phyloP scores from a whole-genome alignment of 2,888 invertebrate genomes.

The Dicyrtoma fusca region DNA sequence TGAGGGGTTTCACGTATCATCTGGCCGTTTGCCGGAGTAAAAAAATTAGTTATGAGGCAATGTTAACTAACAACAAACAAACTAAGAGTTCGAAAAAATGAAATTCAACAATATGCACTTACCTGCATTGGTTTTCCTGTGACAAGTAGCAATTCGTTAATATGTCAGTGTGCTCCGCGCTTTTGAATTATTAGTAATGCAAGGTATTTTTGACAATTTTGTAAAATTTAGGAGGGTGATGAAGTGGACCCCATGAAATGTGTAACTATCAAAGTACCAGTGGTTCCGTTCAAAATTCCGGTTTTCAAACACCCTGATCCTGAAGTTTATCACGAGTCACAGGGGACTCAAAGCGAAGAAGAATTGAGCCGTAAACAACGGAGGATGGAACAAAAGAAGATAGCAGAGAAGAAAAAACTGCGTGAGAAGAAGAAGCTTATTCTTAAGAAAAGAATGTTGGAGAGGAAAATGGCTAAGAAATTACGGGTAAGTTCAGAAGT shows the following conservation, averaged over 20 bases:
- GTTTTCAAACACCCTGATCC: conserved; percentile 25
- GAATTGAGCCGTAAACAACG: conserved; percentile 20
- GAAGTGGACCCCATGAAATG: conserved; percentile 38
- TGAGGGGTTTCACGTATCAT: no score
- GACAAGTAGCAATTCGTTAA: no score
- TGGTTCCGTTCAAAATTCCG: conserved; percentile 53
- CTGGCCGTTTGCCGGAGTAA: no score
- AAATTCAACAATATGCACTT: no score
- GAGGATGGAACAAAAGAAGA: conserved; percentile 1
- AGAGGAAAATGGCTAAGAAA: conserved; percentile 17
- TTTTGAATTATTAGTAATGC: neutral
- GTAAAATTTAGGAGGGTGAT: conserved; percentile 22
- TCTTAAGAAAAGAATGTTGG: conserved; percentile 16
- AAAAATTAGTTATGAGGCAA: no score
- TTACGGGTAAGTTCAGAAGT: neutral
- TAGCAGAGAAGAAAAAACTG: conserved; percentile 10
- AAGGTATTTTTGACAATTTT: no score
- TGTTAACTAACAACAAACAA: no score
- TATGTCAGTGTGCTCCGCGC: no score
- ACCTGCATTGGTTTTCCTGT: no score
- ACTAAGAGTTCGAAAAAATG: no score
- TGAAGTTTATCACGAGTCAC: neutral
- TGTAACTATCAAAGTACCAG: conserved; percentile 54
- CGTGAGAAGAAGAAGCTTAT: conserved; percentile 29
- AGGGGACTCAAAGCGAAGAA: neutral